Conservation (phyloP, 2,797 vertebrate genomes). For the Myoxocephalus aenaeus region DNA sequence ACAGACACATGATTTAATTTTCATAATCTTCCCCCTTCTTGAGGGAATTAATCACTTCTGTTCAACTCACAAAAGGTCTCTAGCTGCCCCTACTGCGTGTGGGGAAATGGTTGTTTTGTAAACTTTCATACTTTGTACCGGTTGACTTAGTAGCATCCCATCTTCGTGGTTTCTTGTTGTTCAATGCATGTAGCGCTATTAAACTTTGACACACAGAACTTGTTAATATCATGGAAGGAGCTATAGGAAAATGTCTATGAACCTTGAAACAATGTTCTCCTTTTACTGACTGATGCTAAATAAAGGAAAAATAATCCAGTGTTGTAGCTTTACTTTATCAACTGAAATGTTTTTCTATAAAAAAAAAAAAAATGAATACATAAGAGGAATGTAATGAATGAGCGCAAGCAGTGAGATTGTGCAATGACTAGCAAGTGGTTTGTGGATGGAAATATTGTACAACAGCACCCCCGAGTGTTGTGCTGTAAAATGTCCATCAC, state of each 20-base stretch:
- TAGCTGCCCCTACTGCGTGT: slow-evolving; percentile 49
- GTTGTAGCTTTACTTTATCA: slow-evolving; percentile 33
- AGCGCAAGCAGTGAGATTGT: background rate
- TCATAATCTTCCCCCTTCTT: slow-evolving; percentile 39
- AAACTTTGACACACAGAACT: slow-evolving; percentile 60
- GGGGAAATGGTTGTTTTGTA: slow-evolving; percentile 70
- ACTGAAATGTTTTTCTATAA: background rate
- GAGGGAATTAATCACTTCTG: slow-evolving; percentile 50
- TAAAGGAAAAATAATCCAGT: slow-evolving; percentile 69
- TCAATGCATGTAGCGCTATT: slow-evolving; percentile 74
- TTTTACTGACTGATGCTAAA: slow-evolving; percentile 78
- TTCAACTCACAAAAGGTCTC: slow-evolving; percentile 35
- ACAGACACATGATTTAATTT: slow-evolving; percentile 17
- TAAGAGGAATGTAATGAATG: background rate
- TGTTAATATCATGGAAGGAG: slow-evolving; percentile 72
- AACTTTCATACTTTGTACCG: slow-evolving; percentile 73
- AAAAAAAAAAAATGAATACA: background rate
- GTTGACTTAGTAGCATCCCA: slow-evolving; percentile 70
- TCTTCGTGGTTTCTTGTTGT: slow-evolving; percentile 69
- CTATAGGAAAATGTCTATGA: slow-evolving; percentile 67
- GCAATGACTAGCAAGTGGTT: background rate
- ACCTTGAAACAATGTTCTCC: slow-evolving; percentile 68
- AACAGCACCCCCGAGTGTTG: slow-evolving; percentile 60
- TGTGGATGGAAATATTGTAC: slow-evolving; percentile 8
- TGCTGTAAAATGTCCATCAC: too few relatives aligned